Evolutionary conservation across 2,113 vertebrate species (phyloP).

Genomic region (Mohoua ochrocephala): DNA sequence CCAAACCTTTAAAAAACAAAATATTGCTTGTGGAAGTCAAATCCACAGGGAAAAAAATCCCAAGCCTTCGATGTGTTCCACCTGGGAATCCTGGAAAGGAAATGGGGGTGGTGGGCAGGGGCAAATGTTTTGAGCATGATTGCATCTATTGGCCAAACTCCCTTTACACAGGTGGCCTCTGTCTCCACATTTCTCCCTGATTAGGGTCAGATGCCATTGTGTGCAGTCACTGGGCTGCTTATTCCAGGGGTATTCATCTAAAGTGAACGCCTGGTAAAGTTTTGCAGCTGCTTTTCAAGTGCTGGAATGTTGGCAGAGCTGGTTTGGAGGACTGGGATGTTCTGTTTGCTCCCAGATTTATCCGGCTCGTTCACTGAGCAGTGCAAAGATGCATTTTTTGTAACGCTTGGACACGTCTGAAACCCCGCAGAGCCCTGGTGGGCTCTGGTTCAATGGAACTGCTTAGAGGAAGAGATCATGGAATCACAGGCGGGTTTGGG

Average conservation of each 20-base stretch:
- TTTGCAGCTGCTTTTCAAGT: not conserved
- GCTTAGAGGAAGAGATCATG: not conserved
- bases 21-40: not conserved
- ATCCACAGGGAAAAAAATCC: not conserved
- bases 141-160: not conserved
- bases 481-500: fast-evolving
- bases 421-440: not conserved
- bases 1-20: not conserved
- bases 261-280: not conserved
- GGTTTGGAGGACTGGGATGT: not conserved
- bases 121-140: not conserved
- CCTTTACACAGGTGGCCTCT: not conserved
- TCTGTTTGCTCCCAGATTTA: not conserved
- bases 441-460: not conserved
- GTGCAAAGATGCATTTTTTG: not conserved
- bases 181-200: not conserved
- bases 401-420: not conserved
- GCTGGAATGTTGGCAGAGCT: not conserved
- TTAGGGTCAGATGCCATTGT: not conserved
- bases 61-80: not conserved
- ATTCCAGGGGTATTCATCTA: not conserved
- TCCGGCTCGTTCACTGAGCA: not conserved
- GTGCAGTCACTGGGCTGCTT: not conserved
- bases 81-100: not conserved
- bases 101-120: not conserved